These are phyloP conservation scores for Lichenostomus cassidix DNA, from an alignment of 2,113 vertebrate species.

Conservation along the genomic window DNA sequence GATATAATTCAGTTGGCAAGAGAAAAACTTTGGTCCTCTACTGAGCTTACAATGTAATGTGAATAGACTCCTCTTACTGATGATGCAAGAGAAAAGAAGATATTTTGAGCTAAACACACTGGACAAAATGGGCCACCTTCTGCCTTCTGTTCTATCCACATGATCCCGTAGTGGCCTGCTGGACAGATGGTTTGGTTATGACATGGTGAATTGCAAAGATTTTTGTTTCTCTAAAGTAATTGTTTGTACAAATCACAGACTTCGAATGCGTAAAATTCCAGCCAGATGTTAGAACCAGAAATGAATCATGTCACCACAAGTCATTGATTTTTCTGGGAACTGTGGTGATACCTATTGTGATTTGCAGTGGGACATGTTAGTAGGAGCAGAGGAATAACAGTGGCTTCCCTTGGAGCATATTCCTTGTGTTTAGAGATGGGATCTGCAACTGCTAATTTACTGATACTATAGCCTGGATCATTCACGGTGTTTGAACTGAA, in stretches of 20 bases:
- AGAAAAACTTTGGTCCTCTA: background rate
- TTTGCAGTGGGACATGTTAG: background rate
- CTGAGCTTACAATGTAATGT: background rate
- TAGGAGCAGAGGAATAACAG: background rate
- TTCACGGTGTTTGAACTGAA: background rate
- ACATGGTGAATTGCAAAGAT: conserved; percentile 78
- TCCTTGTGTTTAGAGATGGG: background rate
- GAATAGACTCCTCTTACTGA: background rate
- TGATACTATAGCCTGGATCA: background rate
- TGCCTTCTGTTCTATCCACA: background rate
- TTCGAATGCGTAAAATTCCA: conserved; percentile 73
- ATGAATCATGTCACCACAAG: conserved; percentile 58
- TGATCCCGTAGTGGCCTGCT: conserved; percentile 50
- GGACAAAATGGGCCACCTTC: conserved; percentile 8
- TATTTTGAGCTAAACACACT: conserved; percentile 30
- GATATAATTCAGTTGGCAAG: background rate
- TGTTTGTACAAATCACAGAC: conserved; percentile 75
- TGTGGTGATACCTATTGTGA: background rate
- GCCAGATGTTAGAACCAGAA: conserved; percentile 68
- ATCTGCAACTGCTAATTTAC: background rate
- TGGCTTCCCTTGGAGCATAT: background rate
- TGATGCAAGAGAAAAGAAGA: conserved; percentile 39
- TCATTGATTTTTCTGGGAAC: conserved; percentile 47
- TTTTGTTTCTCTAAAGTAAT: conserved; percentile 76
- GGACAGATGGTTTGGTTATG: conserved; percentile 78